Base-by-base conservation (phyloP, 1,140 invertebrate genomes). In the Aphis gossypii region DNA sequence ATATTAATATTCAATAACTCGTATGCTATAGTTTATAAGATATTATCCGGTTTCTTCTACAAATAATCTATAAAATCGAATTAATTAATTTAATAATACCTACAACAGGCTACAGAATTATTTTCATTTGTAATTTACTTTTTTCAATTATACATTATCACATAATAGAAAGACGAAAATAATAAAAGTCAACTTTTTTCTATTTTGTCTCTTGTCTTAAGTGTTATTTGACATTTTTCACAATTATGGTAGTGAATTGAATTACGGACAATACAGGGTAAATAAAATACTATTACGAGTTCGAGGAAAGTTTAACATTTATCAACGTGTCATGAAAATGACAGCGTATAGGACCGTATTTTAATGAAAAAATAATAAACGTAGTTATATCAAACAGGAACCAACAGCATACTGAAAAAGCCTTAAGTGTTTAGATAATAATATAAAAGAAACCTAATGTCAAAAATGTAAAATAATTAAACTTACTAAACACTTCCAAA, bases 101-200 rank as follows among this genome's bases (percentile, higher is more conserved):
- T n/a, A 5, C 60, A 68, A 14, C 11, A 46, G 46, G 14, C 60
- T 35, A 76, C 60, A 76, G 30, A 35, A 3, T 86, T 86, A 41
- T 30, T 86, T 86, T 44, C 41, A 1, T 25, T 41, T 25, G 23
- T 2, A 86, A 86, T 41, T 44, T 44, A 30, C 35, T 20, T n/a
- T 83, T 88, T 88, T 88, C n/a, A 88, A 88, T 88, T 88, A 88
- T 14, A 88, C 20, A 46, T 48, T 87, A 76, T 87, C 1, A 30
- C 25, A 87, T 84, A 25, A 86, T 46, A 41, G 44, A 87, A 87
- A 14, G 11, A 48, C 44, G 14, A 87, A 88, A 88, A 51, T 88
- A 88, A 88, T 51, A 51, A 30, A n/a, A n/a, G 46, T 35, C 30
- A 88, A 35, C 30, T n/a, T 48, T 88, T 48, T 14, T 30, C 46